Percentiles rank a stretch among this genome's conserved stretches.
These are phyloP conservation scores for Arothron firmamentum DNA, from an alignment of 2,113 vertebrate species.

Conservation along the genomic window DNA sequence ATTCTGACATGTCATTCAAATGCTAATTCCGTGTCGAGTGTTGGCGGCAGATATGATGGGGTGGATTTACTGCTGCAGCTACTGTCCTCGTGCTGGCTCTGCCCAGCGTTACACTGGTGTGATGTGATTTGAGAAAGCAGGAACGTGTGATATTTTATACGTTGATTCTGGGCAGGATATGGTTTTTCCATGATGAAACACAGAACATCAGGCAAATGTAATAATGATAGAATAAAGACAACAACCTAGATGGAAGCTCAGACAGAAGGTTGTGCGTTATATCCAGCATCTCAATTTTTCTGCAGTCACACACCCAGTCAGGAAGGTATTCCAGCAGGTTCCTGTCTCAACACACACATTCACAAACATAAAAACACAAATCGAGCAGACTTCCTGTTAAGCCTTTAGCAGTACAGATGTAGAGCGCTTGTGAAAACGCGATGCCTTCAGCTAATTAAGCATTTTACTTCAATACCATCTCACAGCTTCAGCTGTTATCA, in stretches of 20 bases:
- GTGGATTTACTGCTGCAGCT: not conserved
- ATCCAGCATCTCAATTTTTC: conserved; percentile 90
- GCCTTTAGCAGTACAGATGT: conserved; percentile 2
- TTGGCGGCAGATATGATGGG: not conserved
- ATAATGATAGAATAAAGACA: not conserved
- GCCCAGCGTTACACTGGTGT: too few relatives aligned
- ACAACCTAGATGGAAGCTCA: conserved; percentile 86
- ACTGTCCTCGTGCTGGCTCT: too few relatives aligned
- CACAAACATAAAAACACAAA: conserved; percentile 21
- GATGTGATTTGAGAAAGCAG: too few relatives aligned
- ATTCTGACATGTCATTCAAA: conserved; percentile 39
- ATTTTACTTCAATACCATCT: too few relatives aligned
- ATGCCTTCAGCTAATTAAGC: too few relatives aligned
- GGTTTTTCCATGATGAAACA: not conserved
- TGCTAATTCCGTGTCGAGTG: conserved; percentile 39
- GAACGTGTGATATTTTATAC: too few relatives aligned
- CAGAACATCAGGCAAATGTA: not conserved
- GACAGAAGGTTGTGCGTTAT: conserved; percentile 85
- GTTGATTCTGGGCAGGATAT: too few relatives aligned
- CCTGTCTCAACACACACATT: conserved; percentile 73
- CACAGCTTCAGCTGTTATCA: too few relatives aligned
- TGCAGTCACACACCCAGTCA: conserved; percentile 93
- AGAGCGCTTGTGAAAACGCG: not conserved
- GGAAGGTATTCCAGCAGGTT: conserved; percentile 88
- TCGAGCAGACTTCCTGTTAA: conserved; percentile 15